A percentile compares a stretch with the other conserved stretches of the same genome.
Conservation (phyloP, 2,888 invertebrate genomes). For the Eubasilissa splendida region DNA sequence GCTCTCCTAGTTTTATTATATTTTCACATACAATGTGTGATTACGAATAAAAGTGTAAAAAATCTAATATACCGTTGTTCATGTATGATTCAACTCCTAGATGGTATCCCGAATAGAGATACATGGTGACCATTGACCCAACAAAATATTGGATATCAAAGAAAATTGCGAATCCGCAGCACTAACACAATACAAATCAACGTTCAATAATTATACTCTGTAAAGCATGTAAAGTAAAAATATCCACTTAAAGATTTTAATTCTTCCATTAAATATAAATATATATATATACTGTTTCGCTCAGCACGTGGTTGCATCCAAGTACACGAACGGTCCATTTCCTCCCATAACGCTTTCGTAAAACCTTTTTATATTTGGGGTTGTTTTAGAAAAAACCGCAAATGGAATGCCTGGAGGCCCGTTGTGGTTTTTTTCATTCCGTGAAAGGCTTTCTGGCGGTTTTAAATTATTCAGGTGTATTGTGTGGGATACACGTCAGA, state of each 20-base stretch:
- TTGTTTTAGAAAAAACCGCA: conserved; percentile 33
- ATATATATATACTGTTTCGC: not conserved
- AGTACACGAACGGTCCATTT: conserved; percentile 17
- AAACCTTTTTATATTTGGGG: conserved; percentile 20
- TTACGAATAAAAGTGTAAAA: too few relatives aligned
- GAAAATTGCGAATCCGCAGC: too few relatives aligned
- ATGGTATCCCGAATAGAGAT: too few relatives aligned
- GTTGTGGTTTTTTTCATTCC: conserved; percentile 29
- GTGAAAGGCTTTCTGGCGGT: conserved; percentile 11
- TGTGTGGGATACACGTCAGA: conserved; percentile 32
- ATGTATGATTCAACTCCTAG: too few relatives aligned
- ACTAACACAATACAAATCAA: too few relatives aligned
- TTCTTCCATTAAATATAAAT: conserved; percentile 10
- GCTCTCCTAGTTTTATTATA: too few relatives aligned
- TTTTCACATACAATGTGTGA: too few relatives aligned
- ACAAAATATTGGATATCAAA: too few relatives aligned
- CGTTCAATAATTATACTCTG: too few relatives aligned
- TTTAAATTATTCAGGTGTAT: conserved; percentile 25
- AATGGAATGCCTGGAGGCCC: conserved; percentile 24
- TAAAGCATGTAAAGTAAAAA: too few relatives aligned
- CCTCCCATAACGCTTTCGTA: conserved; percentile 7
- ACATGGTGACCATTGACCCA: too few relatives aligned
- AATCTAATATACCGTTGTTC: too few relatives aligned
- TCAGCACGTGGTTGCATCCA: conserved; percentile 5
- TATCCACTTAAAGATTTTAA: not conserved